Evolutionary conservation across 2,888 invertebrate species (phyloP), one percentile per base, ranked within the genome.

Genomic region (Marasmarcha lunaedactyla): DNA sequence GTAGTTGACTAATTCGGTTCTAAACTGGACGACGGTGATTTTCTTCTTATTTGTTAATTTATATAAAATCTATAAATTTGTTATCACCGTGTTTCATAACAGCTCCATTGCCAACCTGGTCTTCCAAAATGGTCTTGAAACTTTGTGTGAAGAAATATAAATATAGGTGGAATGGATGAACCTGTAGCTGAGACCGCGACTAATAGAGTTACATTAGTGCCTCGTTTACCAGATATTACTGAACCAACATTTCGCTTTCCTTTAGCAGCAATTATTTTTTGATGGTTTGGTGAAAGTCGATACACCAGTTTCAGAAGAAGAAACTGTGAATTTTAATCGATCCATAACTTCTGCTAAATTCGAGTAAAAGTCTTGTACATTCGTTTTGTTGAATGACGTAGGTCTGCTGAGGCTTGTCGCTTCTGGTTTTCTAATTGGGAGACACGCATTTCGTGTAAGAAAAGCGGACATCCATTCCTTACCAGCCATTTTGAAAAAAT

Each of bases 41-140:
- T 46, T 46, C 44, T 44, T 45, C 37, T 46, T 47, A 26, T 43
- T 48, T 38, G 43, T 46, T 38, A 38, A 39, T 43, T 46, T 44
- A 45, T 44, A 43, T 33, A 43, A 38, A 43, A 42, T 39, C 33
- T 39, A 37, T 39, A 39, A 33, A 33, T 33, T 33, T 33, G 11
- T 11, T n/a, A 33, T 26, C 41, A 3, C 35, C n/a, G n/a, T n/a
- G n/a, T n/a, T n/a, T n/a, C n/a, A n/a, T n/a, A 44, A 42, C 26
- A 44, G 1, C 34, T 40, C 43, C 33, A 43, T 43, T 20, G 42
- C 43, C 35, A 46, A 36, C 37, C 38, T 46, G n/a, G n/a, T n/a
- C 9, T 46, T 46, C 33, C 35, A 33, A 47, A 46, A 27, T 43
- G 40, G 14, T 33, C 39, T 37, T 46, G 35, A 25, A 36, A 30